These are phyloP conservation scores for Hyphantria cunea DNA, from an alignment of 1,140 invertebrate genomes.

Conservation along the genomic window DNA sequence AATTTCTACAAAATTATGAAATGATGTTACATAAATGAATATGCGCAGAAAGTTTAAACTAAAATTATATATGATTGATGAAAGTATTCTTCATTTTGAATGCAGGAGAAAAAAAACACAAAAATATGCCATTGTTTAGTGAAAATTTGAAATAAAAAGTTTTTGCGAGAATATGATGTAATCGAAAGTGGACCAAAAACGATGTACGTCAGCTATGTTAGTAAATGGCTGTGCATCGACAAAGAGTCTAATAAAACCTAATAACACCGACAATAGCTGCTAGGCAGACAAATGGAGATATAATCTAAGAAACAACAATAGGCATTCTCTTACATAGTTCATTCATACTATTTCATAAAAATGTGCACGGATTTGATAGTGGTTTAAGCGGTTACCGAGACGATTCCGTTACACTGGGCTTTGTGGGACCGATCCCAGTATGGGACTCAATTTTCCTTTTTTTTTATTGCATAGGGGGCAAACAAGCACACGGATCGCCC, in stretches of 20 bases:
- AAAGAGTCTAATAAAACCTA: conserved; percentile 7
- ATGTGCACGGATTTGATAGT: too few relatives aligned
- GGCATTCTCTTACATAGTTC: conserved; percentile 8
- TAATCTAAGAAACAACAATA: conserved; percentile 24
- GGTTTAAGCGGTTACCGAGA: too few relatives aligned
- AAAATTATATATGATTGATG: not conserved
- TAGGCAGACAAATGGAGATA: conserved; percentile 9
- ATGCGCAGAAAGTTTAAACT: too few relatives aligned
- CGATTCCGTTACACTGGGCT: too few relatives aligned
- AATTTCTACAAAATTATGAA: too few relatives aligned
- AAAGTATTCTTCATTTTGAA: not conserved
- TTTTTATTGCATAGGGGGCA: too few relatives aligned
- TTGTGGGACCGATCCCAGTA: too few relatives aligned
- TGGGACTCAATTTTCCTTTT: too few relatives aligned
- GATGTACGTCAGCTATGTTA: not conserved
- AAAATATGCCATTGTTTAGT: not conserved
- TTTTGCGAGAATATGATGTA: not conserved
- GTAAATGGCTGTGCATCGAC: not conserved
- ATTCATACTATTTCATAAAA: conserved; percentile 23
- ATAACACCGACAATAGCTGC: conserved; percentile 16
- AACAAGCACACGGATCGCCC: too few relatives aligned
- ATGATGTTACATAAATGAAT: too few relatives aligned
- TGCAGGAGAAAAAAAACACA: too few relatives aligned
- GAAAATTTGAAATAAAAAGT: conserved; percentile 4
- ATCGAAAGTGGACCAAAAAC: conserved; percentile 3